Evolutionary conservation across 1,140 invertebrate species (phyloP).

Genomic region (Tribolium madens): DNA sequence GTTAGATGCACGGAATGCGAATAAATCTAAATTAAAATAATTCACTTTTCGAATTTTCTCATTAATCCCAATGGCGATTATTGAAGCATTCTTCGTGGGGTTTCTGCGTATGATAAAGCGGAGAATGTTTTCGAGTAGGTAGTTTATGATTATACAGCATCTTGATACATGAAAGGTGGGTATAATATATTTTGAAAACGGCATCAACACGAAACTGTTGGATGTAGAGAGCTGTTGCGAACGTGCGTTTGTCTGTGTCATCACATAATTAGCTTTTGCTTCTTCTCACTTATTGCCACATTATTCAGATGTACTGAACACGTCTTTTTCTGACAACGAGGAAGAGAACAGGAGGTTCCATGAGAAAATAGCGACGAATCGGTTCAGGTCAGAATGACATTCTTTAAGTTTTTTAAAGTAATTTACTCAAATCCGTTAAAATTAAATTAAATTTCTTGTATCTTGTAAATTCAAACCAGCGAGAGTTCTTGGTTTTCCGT

Average conservation of each 20-base stretch:
- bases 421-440: not conserved
- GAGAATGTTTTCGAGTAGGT: not conserved
- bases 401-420: not conserved
- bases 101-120: not conserved
- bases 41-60: not conserved
- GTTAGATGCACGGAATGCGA: not conserved
- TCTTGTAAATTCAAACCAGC: too few relatives aligned
- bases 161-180: not conserved
- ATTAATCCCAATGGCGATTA: not conserved
- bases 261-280: slow-evolving; percentile 23
- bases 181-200: slow-evolving; percentile 1
- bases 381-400: not conserved
- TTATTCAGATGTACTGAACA: not conserved
- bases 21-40: not conserved
- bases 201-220: slow-evolving; percentile 11
- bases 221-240: slow-evolving; percentile 16
- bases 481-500: too few relatives aligned
- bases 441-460: too few relatives aligned
- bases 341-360: not conserved
- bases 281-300: slow-evolving; percentile 7
- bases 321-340: not conserved
- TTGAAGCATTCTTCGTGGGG: not conserved
- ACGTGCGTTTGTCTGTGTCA: slow-evolving; percentile 30
- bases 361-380: not conserved
- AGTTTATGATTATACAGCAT: not conserved